phyloP scores from a whole-genome alignment of 2,888 invertebrate species.

The Lutraria lutraria region DNA sequence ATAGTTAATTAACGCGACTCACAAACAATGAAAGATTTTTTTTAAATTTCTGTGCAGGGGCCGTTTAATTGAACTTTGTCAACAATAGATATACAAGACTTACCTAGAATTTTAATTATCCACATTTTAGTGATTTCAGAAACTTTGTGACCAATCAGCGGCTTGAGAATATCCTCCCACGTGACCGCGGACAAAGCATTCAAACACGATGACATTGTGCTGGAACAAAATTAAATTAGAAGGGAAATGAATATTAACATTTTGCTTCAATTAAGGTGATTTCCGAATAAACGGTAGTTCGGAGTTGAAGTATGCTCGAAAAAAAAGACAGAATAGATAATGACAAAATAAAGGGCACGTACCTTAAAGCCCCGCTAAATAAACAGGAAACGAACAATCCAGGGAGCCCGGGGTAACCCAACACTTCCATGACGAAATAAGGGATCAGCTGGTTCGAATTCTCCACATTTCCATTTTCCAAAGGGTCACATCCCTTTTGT shows the following conservation, averaged over 20 bases:
- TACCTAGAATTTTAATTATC: slow-evolving; percentile 76
- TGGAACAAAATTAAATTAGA: slow-evolving; percentile 53
- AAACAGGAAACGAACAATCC: slow-evolving; percentile 79
- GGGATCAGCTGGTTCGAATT: slow-evolving; percentile 79
- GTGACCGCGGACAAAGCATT: slow-evolving; percentile 78
- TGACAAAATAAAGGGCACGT: not conserved
- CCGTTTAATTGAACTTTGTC: no score
- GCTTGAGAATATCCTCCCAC: slow-evolving; percentile 78
- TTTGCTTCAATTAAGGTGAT: no score
- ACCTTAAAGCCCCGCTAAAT: slow-evolving; percentile 80
- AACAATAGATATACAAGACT: slow-evolving; percentile 40
- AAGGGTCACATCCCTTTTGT: slow-evolving; percentile 76
- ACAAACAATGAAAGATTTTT: no score
- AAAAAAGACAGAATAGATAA: no score
- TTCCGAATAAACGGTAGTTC: no score
- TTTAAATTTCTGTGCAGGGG: no score
- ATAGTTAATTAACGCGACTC: no score
- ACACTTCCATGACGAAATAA: slow-evolving; percentile 76
- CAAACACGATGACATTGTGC: slow-evolving; percentile 79
- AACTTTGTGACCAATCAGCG: slow-evolving; percentile 65
- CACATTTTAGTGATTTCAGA: slow-evolving; percentile 72
- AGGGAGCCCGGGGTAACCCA: slow-evolving; percentile 77
- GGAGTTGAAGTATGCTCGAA: no score
- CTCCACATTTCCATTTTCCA: slow-evolving; percentile 64
- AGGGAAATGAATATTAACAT: no score